Conservation (phyloP, 2,797 vertebrate species). For the Halcyon smyrnensis region DNA sequence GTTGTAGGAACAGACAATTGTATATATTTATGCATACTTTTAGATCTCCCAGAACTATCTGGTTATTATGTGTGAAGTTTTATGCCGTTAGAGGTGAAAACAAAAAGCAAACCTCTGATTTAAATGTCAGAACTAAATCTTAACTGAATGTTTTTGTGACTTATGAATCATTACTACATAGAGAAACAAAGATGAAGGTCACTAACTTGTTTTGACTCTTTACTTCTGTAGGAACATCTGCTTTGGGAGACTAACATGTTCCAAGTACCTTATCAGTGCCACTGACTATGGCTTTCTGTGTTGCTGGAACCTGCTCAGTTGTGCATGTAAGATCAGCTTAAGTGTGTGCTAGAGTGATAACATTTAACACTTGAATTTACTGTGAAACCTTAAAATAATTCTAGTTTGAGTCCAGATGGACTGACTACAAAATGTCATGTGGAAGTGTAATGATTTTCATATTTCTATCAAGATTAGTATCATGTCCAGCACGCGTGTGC, state of each 20-base stretch:
- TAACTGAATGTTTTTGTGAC: neutral
- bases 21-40: neutral
- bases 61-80: neutral
- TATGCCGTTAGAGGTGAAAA: neutral
- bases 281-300: conserved; percentile 86
- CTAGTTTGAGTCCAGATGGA: neutral
- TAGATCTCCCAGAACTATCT: neutral
- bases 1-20: neutral
- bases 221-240: conserved; percentile 86
- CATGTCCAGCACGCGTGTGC: neutral
- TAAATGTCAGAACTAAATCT: neutral
- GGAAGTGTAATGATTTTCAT: neutral
- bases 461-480: neutral
- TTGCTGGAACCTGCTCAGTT: conserved; percentile 98
- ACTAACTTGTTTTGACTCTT: conserved; percentile 20
- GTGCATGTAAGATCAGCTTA: conserved; percentile 83
- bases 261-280: conserved; percentile 91
- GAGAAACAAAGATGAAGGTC: neutral
- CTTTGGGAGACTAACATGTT: conserved; percentile 90
- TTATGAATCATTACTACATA: neutral
- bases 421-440: neutral
- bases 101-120: neutral
- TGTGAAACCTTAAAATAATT: neutral
- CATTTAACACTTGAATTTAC: neutral
- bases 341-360: neutral